Evolutionary conservation across 2,113 vertebrate genomes (phyloP).

Genomic region (Ramphastos sulfuratus): DNA sequence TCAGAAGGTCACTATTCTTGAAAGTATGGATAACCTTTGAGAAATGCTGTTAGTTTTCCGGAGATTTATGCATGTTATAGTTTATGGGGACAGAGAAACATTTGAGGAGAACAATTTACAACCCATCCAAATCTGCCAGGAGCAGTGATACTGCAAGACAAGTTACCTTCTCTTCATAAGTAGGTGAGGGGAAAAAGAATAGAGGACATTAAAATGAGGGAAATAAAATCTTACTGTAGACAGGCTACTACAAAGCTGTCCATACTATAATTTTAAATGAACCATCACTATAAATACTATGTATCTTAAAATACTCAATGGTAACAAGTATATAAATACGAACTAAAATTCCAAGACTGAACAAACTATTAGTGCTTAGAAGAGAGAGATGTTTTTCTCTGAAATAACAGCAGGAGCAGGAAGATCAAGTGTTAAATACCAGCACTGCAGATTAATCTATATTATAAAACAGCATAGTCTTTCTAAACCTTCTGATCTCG

Average conservation of each 20-base stretch:
- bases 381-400: background rate
- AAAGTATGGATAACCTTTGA: background rate
- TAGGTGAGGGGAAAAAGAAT: background rate
- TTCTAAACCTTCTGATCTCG: background rate
- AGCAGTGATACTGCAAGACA: background rate
- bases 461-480: background rate
- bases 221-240: background rate
- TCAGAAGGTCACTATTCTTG: constrained; percentile 25
- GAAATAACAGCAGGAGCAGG: background rate
- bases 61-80: background rate
- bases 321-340: background rate
- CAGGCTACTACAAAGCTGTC: background rate
- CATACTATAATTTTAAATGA: background rate
- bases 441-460: background rate
- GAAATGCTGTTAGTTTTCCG: background rate
- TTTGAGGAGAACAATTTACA: background rate
- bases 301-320: background rate
- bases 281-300: background rate
- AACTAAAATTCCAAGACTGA: background rate
- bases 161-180: background rate
- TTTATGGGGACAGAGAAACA: background rate
- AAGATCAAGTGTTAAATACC: background rate
- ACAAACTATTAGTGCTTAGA: background rate
- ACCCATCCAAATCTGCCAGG: background rate
- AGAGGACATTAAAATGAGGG: fast-evolving